These are phyloP conservation scores for Aspidiotus destructor DNA, from an alignment of 2,888 invertebrate genomes.

Conservation along the genomic window DNA sequence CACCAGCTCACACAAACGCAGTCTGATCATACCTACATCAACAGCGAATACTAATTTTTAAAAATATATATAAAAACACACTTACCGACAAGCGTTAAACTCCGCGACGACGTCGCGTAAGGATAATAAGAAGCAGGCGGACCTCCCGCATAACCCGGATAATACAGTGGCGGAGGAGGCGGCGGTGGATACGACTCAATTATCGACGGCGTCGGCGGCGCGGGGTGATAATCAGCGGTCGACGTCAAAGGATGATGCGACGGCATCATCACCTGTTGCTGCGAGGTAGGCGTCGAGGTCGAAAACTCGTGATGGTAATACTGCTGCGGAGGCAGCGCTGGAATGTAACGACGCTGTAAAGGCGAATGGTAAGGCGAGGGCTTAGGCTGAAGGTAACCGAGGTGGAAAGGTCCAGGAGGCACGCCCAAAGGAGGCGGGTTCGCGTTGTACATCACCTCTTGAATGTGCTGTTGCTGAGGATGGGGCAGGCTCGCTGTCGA, in stretches of 20 bases:
- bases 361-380: conserved; percentile 39
- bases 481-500: conserved; percentile 34
- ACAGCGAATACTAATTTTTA: too few relatives aligned
- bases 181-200: conserved; percentile 23
- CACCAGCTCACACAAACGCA: too few relatives aligned
- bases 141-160: conserved; percentile 34
- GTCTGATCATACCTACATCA: too few relatives aligned
- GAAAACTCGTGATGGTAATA: conserved; percentile 40
- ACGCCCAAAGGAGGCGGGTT: conserved; percentile 30
- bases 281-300: conserved; percentile 41
- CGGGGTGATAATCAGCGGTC: conserved; percentile 22
- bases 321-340: conserved; percentile 40
- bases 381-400: conserved; percentile 37
- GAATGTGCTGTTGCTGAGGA: conserved; percentile 41
- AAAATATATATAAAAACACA: neutral
- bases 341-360: conserved; percentile 40
- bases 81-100: conserved; percentile 26
- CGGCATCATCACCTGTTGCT: conserved; percentile 24
- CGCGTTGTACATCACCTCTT: conserved; percentile 37
- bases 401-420: conserved; percentile 35
- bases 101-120: conserved; percentile 44
- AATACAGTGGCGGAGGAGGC: conserved; percentile 38
- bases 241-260: conserved; percentile 18
- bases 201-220: conserved; percentile 26
- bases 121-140: conserved; percentile 43